Conservation (phyloP, 2,888 invertebrate genomes). For the Patella ulyssiponensis region DNA sequence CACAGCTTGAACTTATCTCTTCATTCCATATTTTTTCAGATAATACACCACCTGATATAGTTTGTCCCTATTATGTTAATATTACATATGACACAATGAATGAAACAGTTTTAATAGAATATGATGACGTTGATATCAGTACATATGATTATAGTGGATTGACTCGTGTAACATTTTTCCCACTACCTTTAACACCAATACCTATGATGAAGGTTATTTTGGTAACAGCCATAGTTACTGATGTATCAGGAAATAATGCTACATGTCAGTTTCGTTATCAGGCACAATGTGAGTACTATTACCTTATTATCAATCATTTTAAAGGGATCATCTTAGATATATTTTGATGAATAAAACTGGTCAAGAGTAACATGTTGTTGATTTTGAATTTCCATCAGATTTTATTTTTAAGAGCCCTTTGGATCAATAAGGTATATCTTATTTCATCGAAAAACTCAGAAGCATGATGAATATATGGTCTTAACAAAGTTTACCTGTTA, state of each 20-base stretch:
- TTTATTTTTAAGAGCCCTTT: too few relatives aligned
- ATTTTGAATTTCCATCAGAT: too few relatives aligned
- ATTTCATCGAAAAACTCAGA: too few relatives aligned
- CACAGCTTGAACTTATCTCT: too few relatives aligned
- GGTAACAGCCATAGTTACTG: slow-evolving; percentile 47
- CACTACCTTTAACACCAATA: slow-evolving; percentile 25
- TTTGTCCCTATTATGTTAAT: slow-evolving; percentile 43
- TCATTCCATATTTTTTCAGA: slow-evolving; percentile 39
- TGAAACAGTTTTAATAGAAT: slow-evolving; percentile 14
- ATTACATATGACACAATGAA: slow-evolving; percentile 28
- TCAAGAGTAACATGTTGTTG: too few relatives aligned
- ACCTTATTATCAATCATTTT: too few relatives aligned
- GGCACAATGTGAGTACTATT: slow-evolving; percentile 47
- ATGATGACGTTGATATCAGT: slow-evolving; percentile 25
- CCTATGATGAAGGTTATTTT: slow-evolving; percentile 28
- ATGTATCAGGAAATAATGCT: slow-evolving; percentile 43
- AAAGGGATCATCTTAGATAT: too few relatives aligned
- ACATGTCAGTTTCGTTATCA: slow-evolving; percentile 48
- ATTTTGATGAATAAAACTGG: too few relatives aligned
- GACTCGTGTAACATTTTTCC: slow-evolving; percentile 20
- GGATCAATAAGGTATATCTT: too few relatives aligned
- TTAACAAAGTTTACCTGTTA: too few relatives aligned
- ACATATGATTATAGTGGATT: slow-evolving; percentile 37
- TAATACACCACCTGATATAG: slow-evolving; percentile 45
- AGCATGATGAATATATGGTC: too few relatives aligned